phyloP scores from a whole-genome alignment of 2,113 vertebrate genomes.

The Ictalurus punctatus region DNA sequence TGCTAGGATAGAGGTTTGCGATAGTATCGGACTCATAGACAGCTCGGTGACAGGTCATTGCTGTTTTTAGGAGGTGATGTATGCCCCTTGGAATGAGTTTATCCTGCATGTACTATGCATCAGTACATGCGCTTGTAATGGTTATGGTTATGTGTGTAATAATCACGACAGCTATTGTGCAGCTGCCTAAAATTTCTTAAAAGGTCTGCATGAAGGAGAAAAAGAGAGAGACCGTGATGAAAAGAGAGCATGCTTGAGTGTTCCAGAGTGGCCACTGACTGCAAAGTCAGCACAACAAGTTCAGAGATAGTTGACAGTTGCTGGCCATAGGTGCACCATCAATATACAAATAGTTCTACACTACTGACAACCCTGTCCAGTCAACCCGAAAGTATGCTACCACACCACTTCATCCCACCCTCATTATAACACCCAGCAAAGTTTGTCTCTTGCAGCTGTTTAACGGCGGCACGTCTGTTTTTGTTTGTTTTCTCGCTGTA shows the following conservation, averaged over 20 bases:
- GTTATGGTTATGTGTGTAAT: background rate
- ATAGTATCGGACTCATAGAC: background rate
- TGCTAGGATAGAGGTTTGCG: background rate
- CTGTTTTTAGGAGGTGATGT: constrained; percentile 30
- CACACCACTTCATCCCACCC: constrained; percentile 63
- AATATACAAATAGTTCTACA: constrained; percentile 42
- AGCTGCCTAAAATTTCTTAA: background rate
- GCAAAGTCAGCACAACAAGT: constrained; percentile 66
- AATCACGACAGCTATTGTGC: constrained; percentile 12
- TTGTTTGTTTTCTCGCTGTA: constrained; percentile 76
- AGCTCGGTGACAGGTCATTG: constrained; percentile 16
- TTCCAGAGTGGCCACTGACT: constrained; percentile 57
- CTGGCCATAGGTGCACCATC: constrained; percentile 71
- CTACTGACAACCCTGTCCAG: constrained; percentile 64
- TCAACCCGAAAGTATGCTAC: constrained; percentile 67
- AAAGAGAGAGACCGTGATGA: constrained; percentile 40
- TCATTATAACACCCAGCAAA: constrained; percentile 62
- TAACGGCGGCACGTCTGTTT: constrained; percentile 75
- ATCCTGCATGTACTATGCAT: background rate
- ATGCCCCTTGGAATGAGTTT: background rate
- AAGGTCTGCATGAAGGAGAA: background rate
- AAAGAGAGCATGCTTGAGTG: constrained; percentile 55
- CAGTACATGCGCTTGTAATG: constrained; percentile 4
- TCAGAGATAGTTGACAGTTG: constrained; percentile 69
- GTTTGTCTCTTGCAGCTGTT: constrained; percentile 78